Evolutionary conservation across 2,888 invertebrate genomes (phyloP), one percentile per base, ranked within the genome.

Genomic region (Suillia variegata): DNA sequence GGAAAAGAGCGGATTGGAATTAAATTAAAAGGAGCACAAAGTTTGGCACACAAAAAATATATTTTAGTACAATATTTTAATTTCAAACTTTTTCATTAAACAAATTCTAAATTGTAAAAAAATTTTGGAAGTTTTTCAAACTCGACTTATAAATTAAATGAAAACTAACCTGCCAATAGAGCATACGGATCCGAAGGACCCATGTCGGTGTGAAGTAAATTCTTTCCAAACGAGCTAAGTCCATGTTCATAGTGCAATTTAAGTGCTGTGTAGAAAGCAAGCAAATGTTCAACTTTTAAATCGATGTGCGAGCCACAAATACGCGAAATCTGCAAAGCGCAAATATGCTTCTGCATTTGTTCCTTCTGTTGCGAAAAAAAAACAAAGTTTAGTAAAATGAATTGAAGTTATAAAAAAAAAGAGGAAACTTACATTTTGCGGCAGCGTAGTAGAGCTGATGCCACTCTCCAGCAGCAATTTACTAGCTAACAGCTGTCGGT

Each of bases 301-400:
- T 85, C 84, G 58, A 87, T 84, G 73, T 90, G 88, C 45, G 84
- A 81, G 1, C 93, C 92, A 59, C 90, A 88, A 70, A 90, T 85
- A 2, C 93, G 86, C 73, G 89, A 87, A 51, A 94, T 83, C 74
- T 92, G 90, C 47, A 93, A 76, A 52, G 91, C 89, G 62, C 91
- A 90, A 61, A 95, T 87, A 75, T 95, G 94, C 56, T 89, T 87
- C 73, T 92, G 91, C 86, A 95, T 90, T 80, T 92, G 89, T 69
- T 89, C 86, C 60, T 86, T 85, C 89, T 89, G 68, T 20, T 15
- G 13, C 45, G 17, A 54, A 22, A 45, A 24, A 15, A 49, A 38
- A 45, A 45, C 45, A 10, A 49, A 50, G n/a, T n/a, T 49, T 24
- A 20, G 26, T 51, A n/a, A 58, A 1, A 10, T 31, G 58, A 15